Evolutionary conservation across 2,797 vertebrate species (phyloP), one percentile per base, ranked within the genome.

Genomic region (Acestrorhynchus altus): DNA sequence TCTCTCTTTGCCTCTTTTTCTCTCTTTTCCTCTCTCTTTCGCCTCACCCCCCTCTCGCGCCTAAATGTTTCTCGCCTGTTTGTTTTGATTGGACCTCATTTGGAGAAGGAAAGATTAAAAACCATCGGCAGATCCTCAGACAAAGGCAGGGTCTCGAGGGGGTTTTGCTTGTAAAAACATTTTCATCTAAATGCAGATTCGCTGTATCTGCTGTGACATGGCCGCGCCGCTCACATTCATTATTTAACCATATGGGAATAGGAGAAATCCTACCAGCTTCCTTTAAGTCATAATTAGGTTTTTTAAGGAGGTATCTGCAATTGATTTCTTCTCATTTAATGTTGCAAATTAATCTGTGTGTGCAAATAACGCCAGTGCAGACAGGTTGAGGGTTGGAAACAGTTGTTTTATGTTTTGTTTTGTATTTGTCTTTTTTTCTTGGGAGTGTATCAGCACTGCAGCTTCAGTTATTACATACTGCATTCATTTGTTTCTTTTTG

Each of bases 111-210:
- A 76, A 77, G 74, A 73, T 66, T 71, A 81, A 74, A 76, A 87
- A 85, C 85, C 74, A 80, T 73, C 73, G 73, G 81, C 69, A 77
- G 79, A 84, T 85, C 88, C 86, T 61, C 81, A 91, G 89, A 92
- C 89, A 91, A 92, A 90, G 81, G n/a, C 56, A 47, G 35, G 59
- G 83, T 83, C 87, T 89, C 83, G 15, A 22, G 81, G 70, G 87
- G 86, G 83, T 81, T 88, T 83, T 85, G 86, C 83, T 79, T 88
- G 86, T 90, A 86, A 88, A 90, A 91, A 89, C 86, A 89, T 88
- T 93, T 90, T 89, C 77, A 93, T 94, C 89, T 93, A 94, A 93
- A 94, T 93, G 91, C 91, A 93, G 93, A 94, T 94, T 92, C 83
- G 81, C 82, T 86, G 67, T 82, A 86, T 86, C 82, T 78, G 44